These are phyloP conservation scores for Vidua chalybeata DNA, from an alignment of 2,113 vertebrate genomes.

Conservation along the genomic window DNA sequence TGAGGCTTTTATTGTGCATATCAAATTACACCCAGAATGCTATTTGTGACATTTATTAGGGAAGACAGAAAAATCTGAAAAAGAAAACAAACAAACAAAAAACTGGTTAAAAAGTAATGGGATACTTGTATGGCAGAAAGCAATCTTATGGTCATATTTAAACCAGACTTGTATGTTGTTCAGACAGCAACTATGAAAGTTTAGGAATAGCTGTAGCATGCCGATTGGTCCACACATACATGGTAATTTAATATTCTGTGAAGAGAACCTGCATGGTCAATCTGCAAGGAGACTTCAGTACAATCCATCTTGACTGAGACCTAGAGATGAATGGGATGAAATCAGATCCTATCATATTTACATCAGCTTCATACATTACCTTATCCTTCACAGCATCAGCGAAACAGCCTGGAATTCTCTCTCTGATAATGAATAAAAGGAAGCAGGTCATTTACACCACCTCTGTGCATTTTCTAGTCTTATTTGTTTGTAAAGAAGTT, in stretches of 20 bases:
- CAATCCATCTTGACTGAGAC: not conserved
- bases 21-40: not conserved
- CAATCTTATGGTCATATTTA: not conserved
- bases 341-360: not conserved
- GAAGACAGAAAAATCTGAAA: not conserved
- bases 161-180: not conserved
- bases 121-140: not conserved
- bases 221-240: fast-evolving
- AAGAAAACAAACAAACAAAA: not conserved
- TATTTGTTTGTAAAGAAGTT: not conserved
- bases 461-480: not conserved
- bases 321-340: not conserved
- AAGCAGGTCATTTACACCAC: not conserved
- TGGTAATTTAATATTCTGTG: not conserved
- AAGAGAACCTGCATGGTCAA: not conserved
- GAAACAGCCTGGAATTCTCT: not conserved
- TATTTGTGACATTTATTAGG: not conserved
- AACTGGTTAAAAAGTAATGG: not conserved
- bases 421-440: not conserved
- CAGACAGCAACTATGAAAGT: not conserved
- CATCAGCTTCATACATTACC: not conserved
- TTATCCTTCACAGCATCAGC: not conserved
- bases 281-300: not conserved
- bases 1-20: not conserved
- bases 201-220: not conserved